These are phyloP conservation scores for Calameuta idolon DNA, from an alignment of 2,888 invertebrate species.

Conservation along the genomic window DNA sequence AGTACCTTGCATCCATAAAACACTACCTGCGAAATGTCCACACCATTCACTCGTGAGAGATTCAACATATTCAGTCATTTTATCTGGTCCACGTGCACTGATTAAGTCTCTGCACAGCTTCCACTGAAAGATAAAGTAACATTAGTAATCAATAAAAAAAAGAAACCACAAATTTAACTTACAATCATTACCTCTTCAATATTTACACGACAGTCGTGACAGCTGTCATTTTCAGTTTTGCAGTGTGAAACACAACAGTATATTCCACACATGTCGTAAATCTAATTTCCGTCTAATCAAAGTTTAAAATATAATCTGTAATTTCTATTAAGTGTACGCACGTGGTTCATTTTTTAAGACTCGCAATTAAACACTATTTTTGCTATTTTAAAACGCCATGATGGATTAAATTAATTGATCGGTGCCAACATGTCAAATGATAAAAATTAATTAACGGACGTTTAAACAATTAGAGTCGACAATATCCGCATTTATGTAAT, in stretches of 20 bases:
- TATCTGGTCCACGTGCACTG: conserved; percentile 73
- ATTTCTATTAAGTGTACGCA: not conserved
- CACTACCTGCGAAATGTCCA: conserved; percentile 68
- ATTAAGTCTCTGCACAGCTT: conserved; percentile 65
- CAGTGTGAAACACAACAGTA: conserved; percentile 66
- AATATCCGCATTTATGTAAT: too few relatives aligned
- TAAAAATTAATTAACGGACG: too few relatives aligned
- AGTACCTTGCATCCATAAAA: conserved; percentile 88
- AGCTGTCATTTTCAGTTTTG: not conserved
- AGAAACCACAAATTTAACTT: too few relatives aligned
- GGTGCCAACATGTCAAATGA: too few relatives aligned
- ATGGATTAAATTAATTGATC: too few relatives aligned
- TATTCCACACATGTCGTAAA: conserved; percentile 70
- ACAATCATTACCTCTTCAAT: not conserved
- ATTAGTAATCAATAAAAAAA: too few relatives aligned
- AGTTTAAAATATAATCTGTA: not conserved
- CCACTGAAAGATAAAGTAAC: conserved; percentile 57
- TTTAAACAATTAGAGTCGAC: too few relatives aligned
- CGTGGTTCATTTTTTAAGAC: too few relatives aligned
- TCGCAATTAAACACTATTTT: too few relatives aligned
- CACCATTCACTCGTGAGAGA: conserved; percentile 46
- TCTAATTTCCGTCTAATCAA: not conserved
- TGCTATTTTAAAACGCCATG: too few relatives aligned
- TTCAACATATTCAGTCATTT: conserved; percentile 34
- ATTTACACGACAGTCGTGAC: not conserved